Percentiles rank a stretch among this genome's conserved stretches.
phyloP scores from a whole-genome alignment of 2,113 vertebrate species.

The Mohoua ochrocephala region DNA sequence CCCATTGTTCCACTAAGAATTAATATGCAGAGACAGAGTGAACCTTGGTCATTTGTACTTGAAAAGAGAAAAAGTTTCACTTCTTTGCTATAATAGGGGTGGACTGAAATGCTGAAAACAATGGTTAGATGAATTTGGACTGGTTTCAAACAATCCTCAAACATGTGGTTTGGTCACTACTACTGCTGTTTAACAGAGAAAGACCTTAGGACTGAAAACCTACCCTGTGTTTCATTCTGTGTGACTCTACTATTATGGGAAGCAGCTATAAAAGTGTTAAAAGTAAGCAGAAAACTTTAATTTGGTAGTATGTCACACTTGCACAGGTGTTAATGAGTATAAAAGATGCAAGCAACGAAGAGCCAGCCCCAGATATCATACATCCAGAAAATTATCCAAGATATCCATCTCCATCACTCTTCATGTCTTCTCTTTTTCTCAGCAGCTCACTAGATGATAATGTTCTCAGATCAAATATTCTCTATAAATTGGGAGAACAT shows the following conservation, averaged over 20 bases:
- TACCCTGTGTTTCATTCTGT: background rate
- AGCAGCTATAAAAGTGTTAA: background rate
- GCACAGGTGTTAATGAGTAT: background rate
- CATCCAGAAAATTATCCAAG: constrained; percentile 57
- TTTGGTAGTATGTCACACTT: background rate
- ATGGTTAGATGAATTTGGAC: background rate
- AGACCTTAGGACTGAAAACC: background rate
- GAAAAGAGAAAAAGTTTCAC: background rate
- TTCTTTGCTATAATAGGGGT: background rate
- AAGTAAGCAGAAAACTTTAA: background rate
- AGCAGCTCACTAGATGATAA: constrained; percentile 67
- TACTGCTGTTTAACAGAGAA: background rate
- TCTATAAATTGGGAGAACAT: constrained; percentile 79
- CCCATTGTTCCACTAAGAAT: background rate
- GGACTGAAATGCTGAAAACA: background rate
- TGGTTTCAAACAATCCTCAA: background rate
- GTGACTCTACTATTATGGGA: background rate
- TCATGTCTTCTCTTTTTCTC: constrained; percentile 63
- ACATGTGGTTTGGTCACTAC: background rate
- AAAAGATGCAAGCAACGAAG: background rate
- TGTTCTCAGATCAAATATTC: constrained; percentile 79
- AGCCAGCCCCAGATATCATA: background rate
- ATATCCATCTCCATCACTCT: constrained; percentile 72
- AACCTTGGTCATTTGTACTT: background rate
- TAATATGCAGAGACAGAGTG: background rate